Base-by-base conservation (phyloP, 2,797 vertebrate genomes). In the Silurus aristotelis region DNA sequence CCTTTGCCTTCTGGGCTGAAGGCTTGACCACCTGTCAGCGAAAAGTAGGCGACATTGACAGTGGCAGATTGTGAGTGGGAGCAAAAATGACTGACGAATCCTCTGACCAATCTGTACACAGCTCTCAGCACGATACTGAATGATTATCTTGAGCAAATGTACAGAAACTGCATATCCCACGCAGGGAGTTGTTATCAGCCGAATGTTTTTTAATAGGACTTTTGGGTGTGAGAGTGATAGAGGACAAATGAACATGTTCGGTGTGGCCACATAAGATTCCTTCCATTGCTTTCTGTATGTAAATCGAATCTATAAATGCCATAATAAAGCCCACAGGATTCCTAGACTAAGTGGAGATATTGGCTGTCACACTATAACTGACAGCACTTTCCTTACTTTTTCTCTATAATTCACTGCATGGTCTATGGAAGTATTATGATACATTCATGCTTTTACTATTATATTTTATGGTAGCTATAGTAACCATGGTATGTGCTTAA, bases 61-160 rank as follows among this genome's bases (percentile, higher is more conserved):
- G 76, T 80, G 60, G 80, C 89, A 89, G 89, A 87, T 88, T 89
- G 87, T 89, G 87, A 88, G 89, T 89, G 89, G 89, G 89, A 86
- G 84, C 84, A 56, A 63, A 88, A 79, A 80, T 89, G 89, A 89
- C 87, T 88, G 89, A 89, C 86, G 86, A 83, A 80, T 88, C 70
- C 78, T 83, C 78, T 88, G 86, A 87, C 87, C 89, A 88, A 89
- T 89, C 89, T 86, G 88, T 79, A 86, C 78, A 86, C 88, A 89
- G 60, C 31, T 84, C 73, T 84, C 82, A 60, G 80, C 84, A 46
- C 60, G 86, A 84, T 60, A 25, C 77, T 72, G 61, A 66, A 78
- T 83, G 67, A 68, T 83, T 61, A 86, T 70, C 73, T 71, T 66
- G 25, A 86, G 60, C 61, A 76, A 85, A 83, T 27, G 46, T 75